Percentiles rank a stretch among this genome's conserved stretches.
Evolutionary conservation across 2,797 vertebrate species (phyloP).

Genomic region (Chelon auratus): DNA sequence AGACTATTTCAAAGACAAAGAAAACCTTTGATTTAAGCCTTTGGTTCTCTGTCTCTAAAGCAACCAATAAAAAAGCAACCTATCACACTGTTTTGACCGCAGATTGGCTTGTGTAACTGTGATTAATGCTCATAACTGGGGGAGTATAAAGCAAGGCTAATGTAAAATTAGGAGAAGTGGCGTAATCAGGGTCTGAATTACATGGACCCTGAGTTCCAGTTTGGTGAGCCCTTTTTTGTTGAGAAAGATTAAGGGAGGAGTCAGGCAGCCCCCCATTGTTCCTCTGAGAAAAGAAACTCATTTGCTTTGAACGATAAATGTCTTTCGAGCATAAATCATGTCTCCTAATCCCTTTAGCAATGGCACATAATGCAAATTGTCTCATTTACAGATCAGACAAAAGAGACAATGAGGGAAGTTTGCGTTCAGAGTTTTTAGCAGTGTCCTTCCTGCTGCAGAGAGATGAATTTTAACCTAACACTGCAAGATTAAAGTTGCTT

Average conservation of each 20-base stretch:
- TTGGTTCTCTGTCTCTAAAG: conserved; percentile 29
- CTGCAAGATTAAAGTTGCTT: conserved; percentile 49
- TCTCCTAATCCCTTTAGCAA: conserved; percentile 85
- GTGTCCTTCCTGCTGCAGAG: conserved; percentile 48
- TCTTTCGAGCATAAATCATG: conserved; percentile 86
- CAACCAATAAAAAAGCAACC: conserved; percentile 44
- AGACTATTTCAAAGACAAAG: conserved; percentile 43
- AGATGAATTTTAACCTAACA: conserved; percentile 58
- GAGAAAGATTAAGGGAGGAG: conserved; percentile 85
- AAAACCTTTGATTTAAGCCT: conserved; percentile 48
- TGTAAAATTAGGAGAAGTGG: conserved; percentile 84
- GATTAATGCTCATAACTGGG: conserved; percentile 75
- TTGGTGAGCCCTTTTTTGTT: conserved; percentile 83
- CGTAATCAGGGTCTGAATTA: conserved; percentile 84
- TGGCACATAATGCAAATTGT: conserved; percentile 85
- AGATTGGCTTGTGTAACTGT: conserved; percentile 69
- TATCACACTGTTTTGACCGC: conserved; percentile 60
- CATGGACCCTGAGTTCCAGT: conserved; percentile 83
- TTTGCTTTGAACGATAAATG: conserved; percentile 88
- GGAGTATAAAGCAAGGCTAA: conserved; percentile 72
- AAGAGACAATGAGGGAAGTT: conserved; percentile 74
- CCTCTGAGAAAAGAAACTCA: conserved; percentile 85
- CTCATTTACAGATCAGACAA: conserved; percentile 85
- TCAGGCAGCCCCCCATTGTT: conserved; percentile 82
- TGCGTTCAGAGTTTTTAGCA: conserved; percentile 42